These are phyloP conservation scores for Drosophila mimetica DNA, from an alignment of 2,888 invertebrate species.

Conservation along the genomic window DNA sequence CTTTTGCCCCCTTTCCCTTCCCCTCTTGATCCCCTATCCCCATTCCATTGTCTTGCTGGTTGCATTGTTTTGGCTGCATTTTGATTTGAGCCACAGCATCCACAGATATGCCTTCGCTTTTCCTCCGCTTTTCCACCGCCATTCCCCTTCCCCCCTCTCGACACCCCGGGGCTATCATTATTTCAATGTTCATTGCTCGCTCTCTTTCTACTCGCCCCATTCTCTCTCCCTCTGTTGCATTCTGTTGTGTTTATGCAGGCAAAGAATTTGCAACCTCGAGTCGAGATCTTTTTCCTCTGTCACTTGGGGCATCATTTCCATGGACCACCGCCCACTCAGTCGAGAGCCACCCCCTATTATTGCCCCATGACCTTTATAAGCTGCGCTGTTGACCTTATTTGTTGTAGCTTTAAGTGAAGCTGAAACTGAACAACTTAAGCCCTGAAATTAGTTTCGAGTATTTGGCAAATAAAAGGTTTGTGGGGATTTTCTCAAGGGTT, in stretches of 20 bases:
- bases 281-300: slow-evolving; percentile 31
- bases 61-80: slow-evolving; percentile 61
- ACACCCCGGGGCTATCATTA: slow-evolving; percentile 75
- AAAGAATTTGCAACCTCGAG: slow-evolving; percentile 38
- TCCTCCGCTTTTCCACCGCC: slow-evolving; percentile 9
- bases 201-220: slow-evolving; percentile 6
- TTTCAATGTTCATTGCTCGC: slow-evolving; percentile 54
- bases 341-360: slow-evolving; percentile 42
- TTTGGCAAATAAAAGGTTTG: slow-evolving; percentile 52
- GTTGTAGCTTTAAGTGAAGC: slow-evolving; percentile 28
- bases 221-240: slow-evolving; percentile 19
- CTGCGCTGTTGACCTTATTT: slow-evolving; percentile 72
- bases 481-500: slow-evolving; percentile 14
- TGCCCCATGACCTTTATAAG: slow-evolving; percentile 70
- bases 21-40: slow-evolving; percentile 10
- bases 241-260: slow-evolving; percentile 18
- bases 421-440: slow-evolving; percentile 51
- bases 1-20: slow-evolving; percentile 13
- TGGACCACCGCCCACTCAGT: slow-evolving; percentile 32
- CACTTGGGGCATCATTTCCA: slow-evolving; percentile 29
- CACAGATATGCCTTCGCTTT: slow-evolving; percentile 48
- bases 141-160: slow-evolving; percentile 6
- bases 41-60: slow-evolving; percentile 62
- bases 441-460: slow-evolving; percentile 69
- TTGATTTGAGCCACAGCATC: slow-evolving; percentile 74